Evolutionary conservation across 2,888 invertebrate species (phyloP).

Genomic region (Trissolcus brochymenae): DNA sequence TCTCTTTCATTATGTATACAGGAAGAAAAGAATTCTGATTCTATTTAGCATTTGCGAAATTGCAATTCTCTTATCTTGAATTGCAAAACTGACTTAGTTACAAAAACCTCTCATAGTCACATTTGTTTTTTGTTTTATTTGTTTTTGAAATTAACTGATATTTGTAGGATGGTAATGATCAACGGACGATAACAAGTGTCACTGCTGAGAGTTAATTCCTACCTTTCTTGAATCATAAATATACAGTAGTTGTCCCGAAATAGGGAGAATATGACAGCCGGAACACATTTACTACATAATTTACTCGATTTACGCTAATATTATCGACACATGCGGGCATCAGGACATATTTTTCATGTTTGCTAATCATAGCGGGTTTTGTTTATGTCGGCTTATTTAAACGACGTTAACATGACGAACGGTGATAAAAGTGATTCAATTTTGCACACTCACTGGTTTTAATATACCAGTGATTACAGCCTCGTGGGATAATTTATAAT

Average conservation of each 20-base stretch:
- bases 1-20: background rate
- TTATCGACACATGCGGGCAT: conserved; percentile 35
- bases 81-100: no score
- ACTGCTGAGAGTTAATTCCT: no score
- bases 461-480: conserved; percentile 6
- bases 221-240: no score
- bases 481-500: background rate
- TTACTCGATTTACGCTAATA: conserved; percentile 41
- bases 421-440: conserved; percentile 20
- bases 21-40: no score
- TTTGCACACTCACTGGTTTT: conserved; percentile 27
- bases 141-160: no score
- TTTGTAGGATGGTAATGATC: no score
- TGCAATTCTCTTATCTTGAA: no score
- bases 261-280: background rate
- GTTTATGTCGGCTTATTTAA: conserved; percentile 11
- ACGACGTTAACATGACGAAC: conserved; percentile 27
- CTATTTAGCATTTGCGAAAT: background rate
- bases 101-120: no score
- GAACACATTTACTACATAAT: conserved; percentile 35
- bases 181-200: no score
- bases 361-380: conserved; percentile 8
- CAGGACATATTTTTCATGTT: conserved; percentile 30
- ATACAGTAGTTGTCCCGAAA: no score
- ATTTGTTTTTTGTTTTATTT: no score